Conservation (phyloP, 2,113 vertebrate genomes). For the Orcinus orca region DNA sequence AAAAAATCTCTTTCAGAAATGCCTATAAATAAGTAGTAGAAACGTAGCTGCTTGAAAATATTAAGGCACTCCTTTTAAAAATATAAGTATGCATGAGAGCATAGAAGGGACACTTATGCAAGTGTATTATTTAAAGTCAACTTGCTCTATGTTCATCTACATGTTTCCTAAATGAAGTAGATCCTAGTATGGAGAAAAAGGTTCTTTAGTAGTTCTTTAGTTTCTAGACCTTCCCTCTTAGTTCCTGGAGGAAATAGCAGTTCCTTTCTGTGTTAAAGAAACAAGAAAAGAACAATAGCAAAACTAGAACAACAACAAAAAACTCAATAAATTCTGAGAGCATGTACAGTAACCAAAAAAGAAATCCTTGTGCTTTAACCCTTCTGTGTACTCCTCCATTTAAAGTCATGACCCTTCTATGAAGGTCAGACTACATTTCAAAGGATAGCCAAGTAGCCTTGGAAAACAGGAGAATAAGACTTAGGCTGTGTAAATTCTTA, state of each 20-base stretch:
- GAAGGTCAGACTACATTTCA: background rate
- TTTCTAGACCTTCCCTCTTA: background rate
- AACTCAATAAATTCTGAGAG: background rate
- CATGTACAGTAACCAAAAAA: background rate
- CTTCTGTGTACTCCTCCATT: rapidly evolving
- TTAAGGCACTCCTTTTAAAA: background rate
- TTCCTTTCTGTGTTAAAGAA: background rate
- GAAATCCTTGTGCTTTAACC: background rate
- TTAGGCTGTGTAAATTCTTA: background rate
- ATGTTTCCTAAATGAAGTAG: background rate
- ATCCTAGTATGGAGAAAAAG: background rate
- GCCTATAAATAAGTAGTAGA: background rate
- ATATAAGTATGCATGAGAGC: background rate
- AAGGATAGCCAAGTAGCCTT: background rate
- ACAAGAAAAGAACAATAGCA: background rate
- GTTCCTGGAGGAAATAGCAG: background rate
- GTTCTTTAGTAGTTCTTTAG: background rate
- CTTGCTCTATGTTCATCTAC: background rate
- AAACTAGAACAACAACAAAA: background rate
- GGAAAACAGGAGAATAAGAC: background rate
- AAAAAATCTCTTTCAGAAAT: background rate
- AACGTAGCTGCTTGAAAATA: background rate
- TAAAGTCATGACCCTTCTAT: background rate
- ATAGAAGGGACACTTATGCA: background rate
- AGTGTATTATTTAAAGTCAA: background rate